Conservation (phyloP, 2,797 vertebrate genomes). For the Monodelphis domestica region DNA sequence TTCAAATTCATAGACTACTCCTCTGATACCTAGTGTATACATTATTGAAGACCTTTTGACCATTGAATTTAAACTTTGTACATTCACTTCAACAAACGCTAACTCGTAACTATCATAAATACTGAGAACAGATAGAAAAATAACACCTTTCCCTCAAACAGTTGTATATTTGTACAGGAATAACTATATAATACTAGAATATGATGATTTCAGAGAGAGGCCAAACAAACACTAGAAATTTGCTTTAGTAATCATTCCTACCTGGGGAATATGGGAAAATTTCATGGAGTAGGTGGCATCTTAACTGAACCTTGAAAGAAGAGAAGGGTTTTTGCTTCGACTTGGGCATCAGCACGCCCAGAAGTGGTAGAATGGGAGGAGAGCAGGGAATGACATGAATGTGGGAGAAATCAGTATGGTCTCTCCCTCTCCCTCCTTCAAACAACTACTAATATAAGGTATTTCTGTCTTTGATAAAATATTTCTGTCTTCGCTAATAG, state of each 20-base stretch:
- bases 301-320: not conserved
- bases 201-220: not conserved
- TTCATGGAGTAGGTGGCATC: not conserved
- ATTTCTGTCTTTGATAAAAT: too few species aligned
- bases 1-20: not conserved
- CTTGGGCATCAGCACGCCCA: not conserved
- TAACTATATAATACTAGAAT: not conserved
- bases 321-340: not conserved
- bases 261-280: not conserved
- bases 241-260: not conserved
- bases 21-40: not conserved
- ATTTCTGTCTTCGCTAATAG: too few species aligned
- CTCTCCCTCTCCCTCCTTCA: too few species aligned
- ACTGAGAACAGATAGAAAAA: not conserved
- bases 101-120: not conserved
- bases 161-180: not conserved
- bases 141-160: not conserved
- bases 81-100: not conserved
- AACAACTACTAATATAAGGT: not conserved
- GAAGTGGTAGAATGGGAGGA: not conserved
- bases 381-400: not conserved
- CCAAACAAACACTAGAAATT: not conserved
- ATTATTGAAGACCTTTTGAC: not conserved
- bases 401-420: not conserved
- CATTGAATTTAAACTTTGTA: not conserved